Percentiles rank a stretch among this genome's conserved stretches.
These are phyloP conservation scores for Adineta ricciae DNA, from an alignment of 2,888 invertebrate genomes.

Conservation along the genomic window DNA sequence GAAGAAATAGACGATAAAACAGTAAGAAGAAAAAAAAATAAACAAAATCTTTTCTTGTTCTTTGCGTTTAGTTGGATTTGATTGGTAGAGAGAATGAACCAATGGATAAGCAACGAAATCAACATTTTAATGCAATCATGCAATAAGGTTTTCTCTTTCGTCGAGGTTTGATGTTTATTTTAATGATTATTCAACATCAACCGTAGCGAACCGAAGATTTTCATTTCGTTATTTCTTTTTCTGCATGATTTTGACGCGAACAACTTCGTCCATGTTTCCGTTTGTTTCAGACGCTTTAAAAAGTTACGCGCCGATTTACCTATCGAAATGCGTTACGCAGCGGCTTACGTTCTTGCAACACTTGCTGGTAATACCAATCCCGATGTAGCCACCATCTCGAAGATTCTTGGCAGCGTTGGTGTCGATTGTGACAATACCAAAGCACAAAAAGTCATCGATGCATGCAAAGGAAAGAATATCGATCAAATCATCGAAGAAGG, in stretches of 20 bases:
- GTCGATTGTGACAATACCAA: slow-evolving; percentile 80
- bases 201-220: background rate
- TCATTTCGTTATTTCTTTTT: background rate
- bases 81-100: background rate
- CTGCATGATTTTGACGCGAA: background rate
- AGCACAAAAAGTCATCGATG: slow-evolving; percentile 69
- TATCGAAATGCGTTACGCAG: slow-evolving; percentile 46
- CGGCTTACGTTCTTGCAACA: slow-evolving; percentile 44
- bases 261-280: background rate
- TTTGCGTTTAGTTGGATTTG: background rate
- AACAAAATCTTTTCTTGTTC: background rate
- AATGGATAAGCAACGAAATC: background rate
- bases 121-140: background rate
- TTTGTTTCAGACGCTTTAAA: background rate
- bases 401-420: slow-evolving; percentile 88
- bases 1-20: background rate
- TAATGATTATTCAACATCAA: background rate
- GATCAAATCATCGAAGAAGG: slow-evolving; percentile 78
- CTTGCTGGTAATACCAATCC: slow-evolving; percentile 40
- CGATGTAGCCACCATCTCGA: slow-evolving; percentile 56
- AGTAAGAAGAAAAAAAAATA: background rate
- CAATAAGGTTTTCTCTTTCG: background rate
- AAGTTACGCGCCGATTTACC: background rate
- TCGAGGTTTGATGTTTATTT: background rate
- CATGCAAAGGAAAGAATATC: slow-evolving; percentile 78